Percentiles rank a stretch among this genome's conserved stretches.
Evolutionary conservation across 2,888 invertebrate species (phyloP).

Genomic region (Pammene fasciana): DNA sequence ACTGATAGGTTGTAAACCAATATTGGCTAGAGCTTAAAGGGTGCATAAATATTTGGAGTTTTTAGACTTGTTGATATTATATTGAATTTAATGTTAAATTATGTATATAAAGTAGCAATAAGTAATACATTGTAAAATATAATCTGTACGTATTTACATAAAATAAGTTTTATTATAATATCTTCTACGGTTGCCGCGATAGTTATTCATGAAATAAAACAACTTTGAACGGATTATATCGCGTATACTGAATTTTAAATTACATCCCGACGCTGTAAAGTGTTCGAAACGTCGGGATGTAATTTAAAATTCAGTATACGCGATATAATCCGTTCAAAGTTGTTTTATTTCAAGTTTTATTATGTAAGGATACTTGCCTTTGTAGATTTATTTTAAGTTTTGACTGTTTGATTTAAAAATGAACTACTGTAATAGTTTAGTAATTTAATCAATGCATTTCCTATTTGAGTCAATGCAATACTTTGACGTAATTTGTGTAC

Average conservation of each 20-base stretch:
- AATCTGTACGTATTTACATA: conserved; percentile 43
- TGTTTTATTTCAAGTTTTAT: no score
- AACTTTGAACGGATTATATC: no score
- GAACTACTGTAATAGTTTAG: conserved; percentile 56
- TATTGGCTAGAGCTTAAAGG: conserved; percentile 52
- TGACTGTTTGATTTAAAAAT: conserved; percentile 78
- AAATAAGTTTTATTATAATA: conserved; percentile 49
- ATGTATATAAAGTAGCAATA: conserved; percentile 64
- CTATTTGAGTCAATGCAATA: conserved; percentile 49
- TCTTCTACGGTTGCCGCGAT: no score
- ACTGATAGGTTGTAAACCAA: not conserved
- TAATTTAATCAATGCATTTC: conserved; percentile 58
- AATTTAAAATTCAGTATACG: no score
- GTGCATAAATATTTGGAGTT: conserved; percentile 44
- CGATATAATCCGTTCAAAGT: no score
- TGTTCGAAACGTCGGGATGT: no score
- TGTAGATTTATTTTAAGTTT: conserved; percentile 67
- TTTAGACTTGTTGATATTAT: conserved; percentile 65
- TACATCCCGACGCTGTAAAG: no score
- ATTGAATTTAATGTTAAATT: conserved; percentile 64
- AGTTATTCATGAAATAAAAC: no score
- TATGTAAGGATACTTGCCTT: conserved; percentile 79
- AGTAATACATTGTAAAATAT: conserved; percentile 52
- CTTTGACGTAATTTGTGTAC: conserved; percentile 59
- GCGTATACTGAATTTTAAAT: no score